Evolutionary conservation across 2,113 vertebrate species (phyloP).

Genomic region (Hemibagrus wyckioides): DNA sequence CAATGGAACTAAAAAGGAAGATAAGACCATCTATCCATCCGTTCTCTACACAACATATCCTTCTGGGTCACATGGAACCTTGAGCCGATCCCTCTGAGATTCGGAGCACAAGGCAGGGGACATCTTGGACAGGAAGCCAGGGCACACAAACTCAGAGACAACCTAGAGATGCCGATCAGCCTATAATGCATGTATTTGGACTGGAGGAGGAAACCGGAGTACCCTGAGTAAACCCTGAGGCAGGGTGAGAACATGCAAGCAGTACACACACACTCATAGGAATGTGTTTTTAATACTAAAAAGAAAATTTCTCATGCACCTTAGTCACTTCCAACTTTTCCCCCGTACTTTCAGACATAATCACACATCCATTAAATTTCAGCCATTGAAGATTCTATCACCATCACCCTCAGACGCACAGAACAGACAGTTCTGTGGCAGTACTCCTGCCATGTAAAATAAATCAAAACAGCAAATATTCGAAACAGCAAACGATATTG

Average conservation of each 20-base stretch:
- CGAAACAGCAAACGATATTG: background rate
- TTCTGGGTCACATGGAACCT: no score
- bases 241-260: no score
- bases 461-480: background rate
- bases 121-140: no score
- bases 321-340: background rate
- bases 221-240: no score
- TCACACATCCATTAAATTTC: background rate
- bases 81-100: no score
- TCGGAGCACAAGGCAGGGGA: no score
- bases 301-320: background rate
- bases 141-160: no score
- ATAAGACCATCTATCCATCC: no score
- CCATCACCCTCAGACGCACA: conserved; percentile 5
- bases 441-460: background rate
- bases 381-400: background rate
- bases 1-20: background rate
- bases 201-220: no score
- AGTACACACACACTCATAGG: background rate
- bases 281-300: background rate
- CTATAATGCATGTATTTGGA: no score
- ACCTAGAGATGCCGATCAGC: no score
- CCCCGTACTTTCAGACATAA: background rate
- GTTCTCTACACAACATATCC: no score
- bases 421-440: background rate